Evolutionary conservation across 2,888 invertebrate species (phyloP).

Genomic region (Amiota minor): DNA sequence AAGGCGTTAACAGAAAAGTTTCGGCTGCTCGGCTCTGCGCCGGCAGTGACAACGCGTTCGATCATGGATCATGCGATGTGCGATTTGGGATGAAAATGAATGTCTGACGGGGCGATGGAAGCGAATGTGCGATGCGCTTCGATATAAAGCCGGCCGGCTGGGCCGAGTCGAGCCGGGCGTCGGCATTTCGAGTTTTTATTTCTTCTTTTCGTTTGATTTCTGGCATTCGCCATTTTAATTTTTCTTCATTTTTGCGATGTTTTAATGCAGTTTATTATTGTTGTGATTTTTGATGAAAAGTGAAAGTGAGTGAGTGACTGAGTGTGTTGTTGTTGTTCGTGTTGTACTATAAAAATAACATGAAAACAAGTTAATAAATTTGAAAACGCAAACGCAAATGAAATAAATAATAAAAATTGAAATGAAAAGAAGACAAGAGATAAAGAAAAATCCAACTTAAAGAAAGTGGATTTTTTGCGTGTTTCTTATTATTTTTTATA

Average conservation of each 20-base stretch:
- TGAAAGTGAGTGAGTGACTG: constrained; percentile 56
- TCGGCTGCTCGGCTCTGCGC: no score
- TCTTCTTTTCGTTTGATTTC: constrained; percentile 1
- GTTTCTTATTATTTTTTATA: constrained; percentile 8
- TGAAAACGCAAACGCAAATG: constrained; percentile 44
- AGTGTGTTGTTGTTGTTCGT: constrained; percentile 31
- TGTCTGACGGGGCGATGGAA: no score
- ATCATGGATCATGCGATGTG: no score
- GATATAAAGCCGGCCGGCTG: no score
- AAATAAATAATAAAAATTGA: constrained; percentile 40
- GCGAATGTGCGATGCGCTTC: no score
- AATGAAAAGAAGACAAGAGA: not conserved
- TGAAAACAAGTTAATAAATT: constrained; percentile 55
- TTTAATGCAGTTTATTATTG: constrained; percentile 11
- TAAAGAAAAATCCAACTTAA: not conserved
- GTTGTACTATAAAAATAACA: constrained; percentile 21
- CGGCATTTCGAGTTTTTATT: not conserved
- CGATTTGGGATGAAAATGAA: no score
- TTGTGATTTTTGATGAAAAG: constrained; percentile 47
- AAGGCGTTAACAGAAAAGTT: not conserved
- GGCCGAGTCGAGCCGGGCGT: not conserved
- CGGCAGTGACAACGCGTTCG: no score
- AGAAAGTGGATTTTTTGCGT: constrained; percentile 3
- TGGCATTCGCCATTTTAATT: constrained; percentile 2
- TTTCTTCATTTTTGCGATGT: not conserved